Percentiles rank a stretch among this genome's conserved stretches.
Evolutionary conservation across 2,113 vertebrate species (phyloP).

Genomic region (Ciconia maguari): DNA sequence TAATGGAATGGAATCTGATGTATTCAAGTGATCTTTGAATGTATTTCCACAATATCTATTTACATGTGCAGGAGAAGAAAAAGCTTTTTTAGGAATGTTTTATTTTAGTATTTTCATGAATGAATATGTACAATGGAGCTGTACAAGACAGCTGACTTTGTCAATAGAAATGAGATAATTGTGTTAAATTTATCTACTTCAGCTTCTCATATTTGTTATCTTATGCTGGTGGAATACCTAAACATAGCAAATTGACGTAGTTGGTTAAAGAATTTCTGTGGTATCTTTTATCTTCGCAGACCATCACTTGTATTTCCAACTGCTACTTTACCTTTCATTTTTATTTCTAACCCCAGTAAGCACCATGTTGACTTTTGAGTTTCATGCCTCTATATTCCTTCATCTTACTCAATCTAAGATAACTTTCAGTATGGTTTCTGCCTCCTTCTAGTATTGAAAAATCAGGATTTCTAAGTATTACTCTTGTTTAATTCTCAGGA

Average conservation of each 20-base stretch:
- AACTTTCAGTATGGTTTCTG: not conserved
- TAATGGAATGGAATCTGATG: not conserved
- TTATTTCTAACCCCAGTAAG: not conserved
- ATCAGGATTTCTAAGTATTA: not conserved
- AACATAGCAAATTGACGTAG: not conserved
- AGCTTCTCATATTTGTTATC: not conserved
- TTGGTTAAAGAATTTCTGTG: not conserved
- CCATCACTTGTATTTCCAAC: not conserved
- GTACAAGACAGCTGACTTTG: not conserved
- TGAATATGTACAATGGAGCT: fast-evolving
- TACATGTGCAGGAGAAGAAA: not conserved
- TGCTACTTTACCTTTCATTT: not conserved
- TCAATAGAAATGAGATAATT: not conserved
- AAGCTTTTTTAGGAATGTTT: not conserved
- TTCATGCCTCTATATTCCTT: not conserved
- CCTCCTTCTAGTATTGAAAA: not conserved
- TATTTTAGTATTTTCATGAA: not conserved
- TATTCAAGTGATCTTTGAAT: not conserved
- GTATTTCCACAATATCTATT: not conserved
- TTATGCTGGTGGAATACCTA: not conserved
- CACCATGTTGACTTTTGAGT: not conserved
- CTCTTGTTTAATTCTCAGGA: not conserved
- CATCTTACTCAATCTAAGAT: not conserved
- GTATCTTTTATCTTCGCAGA: not conserved
- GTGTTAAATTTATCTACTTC: not conserved